Conservation (phyloP, 2,888 invertebrate species). For the Pomacea canaliculata region DNA sequence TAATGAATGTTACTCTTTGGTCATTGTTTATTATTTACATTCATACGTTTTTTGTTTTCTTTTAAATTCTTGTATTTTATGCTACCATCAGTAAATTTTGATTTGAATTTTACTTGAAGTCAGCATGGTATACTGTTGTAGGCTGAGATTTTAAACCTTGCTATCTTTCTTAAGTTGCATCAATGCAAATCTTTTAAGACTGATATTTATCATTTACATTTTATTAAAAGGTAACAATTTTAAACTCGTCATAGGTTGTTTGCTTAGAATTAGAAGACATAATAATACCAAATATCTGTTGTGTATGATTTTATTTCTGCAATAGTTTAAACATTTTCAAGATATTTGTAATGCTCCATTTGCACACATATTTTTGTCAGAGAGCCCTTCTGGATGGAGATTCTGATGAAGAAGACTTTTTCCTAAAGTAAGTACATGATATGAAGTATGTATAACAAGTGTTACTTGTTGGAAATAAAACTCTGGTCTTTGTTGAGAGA, state of each 20-base stretch:
- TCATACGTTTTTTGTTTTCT: not conserved
- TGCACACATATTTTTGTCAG: slow-evolving; percentile 39
- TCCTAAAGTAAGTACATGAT: slow-evolving; percentile 53
- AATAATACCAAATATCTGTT: not conserved
- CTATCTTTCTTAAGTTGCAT: too few species aligned
- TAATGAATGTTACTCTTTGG: not conserved
- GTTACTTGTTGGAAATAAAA: too few species aligned
- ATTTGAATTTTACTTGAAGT: not conserved
- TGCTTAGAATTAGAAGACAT: not conserved
- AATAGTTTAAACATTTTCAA: too few species aligned
- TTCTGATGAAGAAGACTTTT: slow-evolving; percentile 67
- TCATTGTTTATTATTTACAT: not conserved
- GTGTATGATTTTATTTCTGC: too few species aligned
- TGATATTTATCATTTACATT: too few species aligned
- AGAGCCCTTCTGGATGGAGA: slow-evolving; percentile 60
- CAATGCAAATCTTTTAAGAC: too few species aligned
- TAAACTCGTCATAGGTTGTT: not conserved
- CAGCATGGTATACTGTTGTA: too few species aligned
- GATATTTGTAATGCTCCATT: too few species aligned
- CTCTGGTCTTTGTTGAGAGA: too few species aligned
- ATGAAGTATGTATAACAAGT: not conserved
- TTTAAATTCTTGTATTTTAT: not conserved
- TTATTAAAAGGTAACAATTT: not conserved
- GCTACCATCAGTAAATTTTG: not conserved
- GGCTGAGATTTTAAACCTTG: too few species aligned